Evolutionary conservation across 2,888 invertebrate genomes (phyloP).

Genomic region (Lasioglossum leucozonium): DNA sequence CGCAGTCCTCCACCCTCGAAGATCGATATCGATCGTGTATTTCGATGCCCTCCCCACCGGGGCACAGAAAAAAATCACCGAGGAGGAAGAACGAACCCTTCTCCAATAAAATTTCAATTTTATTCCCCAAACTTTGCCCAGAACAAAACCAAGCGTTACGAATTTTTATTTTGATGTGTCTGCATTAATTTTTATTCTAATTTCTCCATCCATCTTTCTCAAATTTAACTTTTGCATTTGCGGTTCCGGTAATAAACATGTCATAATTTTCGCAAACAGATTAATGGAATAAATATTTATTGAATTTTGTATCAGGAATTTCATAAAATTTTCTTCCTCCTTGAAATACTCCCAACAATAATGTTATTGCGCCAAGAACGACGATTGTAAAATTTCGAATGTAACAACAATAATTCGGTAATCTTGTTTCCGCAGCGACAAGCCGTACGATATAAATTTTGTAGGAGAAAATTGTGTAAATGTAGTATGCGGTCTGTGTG

Average conservation of each 20-base stretch:
- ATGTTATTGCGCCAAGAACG: not conserved
- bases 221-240: not conserved
- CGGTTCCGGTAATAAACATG: not conserved
- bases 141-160: not conserved
- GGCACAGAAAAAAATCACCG: not conserved
- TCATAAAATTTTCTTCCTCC: not conserved
- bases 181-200: not conserved
- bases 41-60: not conserved
- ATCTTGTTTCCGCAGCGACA: not conserved
- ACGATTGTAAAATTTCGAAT: not conserved
- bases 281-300: not conserved
- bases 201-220: too few species aligned
- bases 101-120: not conserved
- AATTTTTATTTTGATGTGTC: too few species aligned
- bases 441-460: not conserved
- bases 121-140: not conserved
- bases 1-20: constrained; percentile 55
- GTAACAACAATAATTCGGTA: not conserved
- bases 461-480: not conserved
- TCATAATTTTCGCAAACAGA: too few species aligned
- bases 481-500: not conserved
- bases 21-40: constrained; percentile 60
- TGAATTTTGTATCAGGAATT: not conserved
- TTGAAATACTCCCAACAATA: not conserved
- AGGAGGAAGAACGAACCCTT: not conserved